Evolutionary conservation across 1,140 invertebrate species (phyloP).

Genomic region (Lerema accius): DNA sequence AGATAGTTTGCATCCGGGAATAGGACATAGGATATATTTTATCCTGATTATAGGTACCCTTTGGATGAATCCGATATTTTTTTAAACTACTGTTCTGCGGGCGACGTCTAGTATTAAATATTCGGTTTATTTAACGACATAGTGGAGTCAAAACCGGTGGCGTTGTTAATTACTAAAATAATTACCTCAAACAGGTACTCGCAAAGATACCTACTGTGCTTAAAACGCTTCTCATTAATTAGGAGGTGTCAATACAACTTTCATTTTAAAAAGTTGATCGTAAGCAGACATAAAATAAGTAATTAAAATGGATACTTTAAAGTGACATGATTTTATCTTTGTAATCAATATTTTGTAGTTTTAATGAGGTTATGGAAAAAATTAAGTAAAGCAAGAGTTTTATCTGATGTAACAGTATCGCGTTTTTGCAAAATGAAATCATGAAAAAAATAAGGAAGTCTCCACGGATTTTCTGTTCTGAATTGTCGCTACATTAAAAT

Average conservation of each 20-base stretch:
- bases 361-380: conserved; percentile 11
- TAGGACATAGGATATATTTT: no score
- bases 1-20: no score
- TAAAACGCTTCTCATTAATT: conserved; percentile 29
- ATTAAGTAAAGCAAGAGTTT: neutral
- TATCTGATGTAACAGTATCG: neutral
- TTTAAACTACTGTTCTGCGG: no score
- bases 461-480: conserved; percentile 38
- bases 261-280: conserved; percentile 29
- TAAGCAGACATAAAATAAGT: conserved; percentile 24
- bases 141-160: conserved; percentile 8
- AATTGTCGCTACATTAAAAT: conserved; percentile 54
- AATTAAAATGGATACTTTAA: conserved; percentile 23
- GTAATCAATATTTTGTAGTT: conserved; percentile 26
- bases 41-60: no score
- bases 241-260: conserved; percentile 33
- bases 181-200: conserved; percentile 24
- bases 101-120: no score
- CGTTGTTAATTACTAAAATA: conserved; percentile 20
- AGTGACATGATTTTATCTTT: conserved; percentile 19
- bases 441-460: conserved; percentile 21
- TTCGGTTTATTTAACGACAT: conserved; percentile 1
- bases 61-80: no score
- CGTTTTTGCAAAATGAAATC: neutral
- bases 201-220: conserved; percentile 22